Evolutionary conservation across 2,113 vertebrate species (phyloP).

Genomic region (Nannospalax galili): DNA sequence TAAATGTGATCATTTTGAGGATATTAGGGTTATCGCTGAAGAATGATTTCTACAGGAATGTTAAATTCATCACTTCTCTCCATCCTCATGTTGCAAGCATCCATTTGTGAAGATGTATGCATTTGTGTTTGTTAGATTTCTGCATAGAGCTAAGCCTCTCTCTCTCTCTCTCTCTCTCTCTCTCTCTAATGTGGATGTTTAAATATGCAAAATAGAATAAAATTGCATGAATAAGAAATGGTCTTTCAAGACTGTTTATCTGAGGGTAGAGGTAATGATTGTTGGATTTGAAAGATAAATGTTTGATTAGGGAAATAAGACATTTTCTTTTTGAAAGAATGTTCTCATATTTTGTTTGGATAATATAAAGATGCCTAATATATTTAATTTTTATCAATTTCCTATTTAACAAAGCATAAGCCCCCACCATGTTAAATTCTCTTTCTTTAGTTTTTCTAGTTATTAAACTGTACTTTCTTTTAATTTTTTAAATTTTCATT

Average conservation of each 20-base stretch:
- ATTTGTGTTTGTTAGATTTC: background rate
- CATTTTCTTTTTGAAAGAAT: slow-evolving; percentile 12
- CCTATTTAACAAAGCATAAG: background rate
- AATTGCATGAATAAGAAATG: background rate
- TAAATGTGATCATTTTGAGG: slow-evolving; percentile 1
- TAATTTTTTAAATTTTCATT: background rate
- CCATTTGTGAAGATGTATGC: background rate
- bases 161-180: background rate
- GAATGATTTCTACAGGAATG: background rate
- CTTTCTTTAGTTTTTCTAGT: background rate
- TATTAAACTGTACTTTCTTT: background rate
- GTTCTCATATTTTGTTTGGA: background rate
- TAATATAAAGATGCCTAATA: background rate
- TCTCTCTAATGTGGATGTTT: background rate
- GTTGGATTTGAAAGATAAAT: background rate
- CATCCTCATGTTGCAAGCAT: background rate
- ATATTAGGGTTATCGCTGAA: background rate
- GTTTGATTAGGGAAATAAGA: slow-evolving; percentile 9
- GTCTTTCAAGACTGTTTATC: background rate
- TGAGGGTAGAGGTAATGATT: background rate
- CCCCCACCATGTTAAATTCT: background rate
- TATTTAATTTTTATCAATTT: background rate
- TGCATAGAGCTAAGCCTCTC: background rate
- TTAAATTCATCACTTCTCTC: background rate
- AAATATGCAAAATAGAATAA: slow-evolving; percentile 46